phyloP scores from a whole-genome alignment of 2,113 vertebrate species.

The Regulus satrapa region DNA sequence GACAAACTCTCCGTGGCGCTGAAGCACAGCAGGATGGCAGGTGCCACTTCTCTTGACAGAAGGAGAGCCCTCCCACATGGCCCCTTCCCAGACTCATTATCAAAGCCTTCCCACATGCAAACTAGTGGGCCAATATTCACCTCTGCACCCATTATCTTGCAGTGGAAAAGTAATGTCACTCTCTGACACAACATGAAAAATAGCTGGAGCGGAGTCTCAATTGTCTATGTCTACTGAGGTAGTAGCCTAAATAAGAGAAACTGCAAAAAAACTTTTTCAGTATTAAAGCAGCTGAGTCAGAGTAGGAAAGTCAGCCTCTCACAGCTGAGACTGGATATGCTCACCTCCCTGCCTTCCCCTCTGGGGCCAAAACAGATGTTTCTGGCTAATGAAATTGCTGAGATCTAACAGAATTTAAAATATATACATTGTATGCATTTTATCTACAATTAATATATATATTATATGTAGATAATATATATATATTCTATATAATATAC shows the following conservation, averaged over 20 bases:
- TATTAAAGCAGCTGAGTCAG: neutral
- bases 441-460: too few relatives aligned
- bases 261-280: neutral
- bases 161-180: rapidly evolving
- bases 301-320: neutral
- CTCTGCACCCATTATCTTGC: neutral
- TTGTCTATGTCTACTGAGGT: neutral
- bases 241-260: neutral
- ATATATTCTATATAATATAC: too few relatives aligned
- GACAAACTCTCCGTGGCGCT: rapidly evolving
- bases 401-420: neutral
- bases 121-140: neutral
- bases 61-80: neutral
- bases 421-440: too few relatives aligned
- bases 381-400: neutral
- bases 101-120: neutral
- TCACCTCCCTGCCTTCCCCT: neutral
- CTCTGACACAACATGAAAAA: neutral
- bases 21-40: neutral
- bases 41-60: neutral
- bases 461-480: too few relatives aligned
- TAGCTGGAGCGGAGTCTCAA: neutral
- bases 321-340: neutral
- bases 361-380: neutral
- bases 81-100: neutral